Base-by-base conservation (phyloP, 2,888 invertebrate species). In the Epistrophella euchroma region DNA sequence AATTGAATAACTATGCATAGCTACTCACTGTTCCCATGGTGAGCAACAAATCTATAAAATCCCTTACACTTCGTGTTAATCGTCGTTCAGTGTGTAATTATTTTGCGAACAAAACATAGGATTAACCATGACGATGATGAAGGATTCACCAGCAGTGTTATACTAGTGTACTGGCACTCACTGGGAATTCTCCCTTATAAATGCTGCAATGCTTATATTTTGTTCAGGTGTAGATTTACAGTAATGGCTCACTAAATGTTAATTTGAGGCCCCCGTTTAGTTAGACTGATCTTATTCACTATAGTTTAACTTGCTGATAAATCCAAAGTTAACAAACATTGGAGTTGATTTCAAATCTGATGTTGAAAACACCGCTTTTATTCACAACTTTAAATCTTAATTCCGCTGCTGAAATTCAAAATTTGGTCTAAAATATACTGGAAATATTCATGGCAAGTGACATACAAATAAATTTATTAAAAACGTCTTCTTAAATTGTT, bases 41-140 rank as follows among this genome's bases (percentile, higher is more conserved):
- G 19, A 22, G 19, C 10, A 32, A 32, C n/a, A 55, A 55, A 55
- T 32, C 13, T 35, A 17, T 43, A 17, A 66, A 85, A 50, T 47
- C 37, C 52, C n/a, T 47, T 70, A 56, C 19, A 73, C 35, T 43
- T 60, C 60, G 71, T 76, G 85, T 77, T 81, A 81, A 85, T 85
- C 68, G 76, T 70, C 76, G 76, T 81, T 85, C 55, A 81, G 85
- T 73, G 85, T 85, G 81, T 76, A 85, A 85, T 85, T 85, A 85
- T 77, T 81, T 76, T 62, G 32, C 52, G 50, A 85, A 81, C 70
- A 77, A 76, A 73, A 70, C 76, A 76, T 66, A 73, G 85, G 81
- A 85, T 85, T 85, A 60, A 76, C 73, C 7, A 75, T 76, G 76
- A 70, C 70, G 47, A 83, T 80, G 73, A 76, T 68, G 68, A 76